phyloP scores from a whole-genome alignment of 2,888 invertebrate species.

The Leptarthrus brevirostris region DNA sequence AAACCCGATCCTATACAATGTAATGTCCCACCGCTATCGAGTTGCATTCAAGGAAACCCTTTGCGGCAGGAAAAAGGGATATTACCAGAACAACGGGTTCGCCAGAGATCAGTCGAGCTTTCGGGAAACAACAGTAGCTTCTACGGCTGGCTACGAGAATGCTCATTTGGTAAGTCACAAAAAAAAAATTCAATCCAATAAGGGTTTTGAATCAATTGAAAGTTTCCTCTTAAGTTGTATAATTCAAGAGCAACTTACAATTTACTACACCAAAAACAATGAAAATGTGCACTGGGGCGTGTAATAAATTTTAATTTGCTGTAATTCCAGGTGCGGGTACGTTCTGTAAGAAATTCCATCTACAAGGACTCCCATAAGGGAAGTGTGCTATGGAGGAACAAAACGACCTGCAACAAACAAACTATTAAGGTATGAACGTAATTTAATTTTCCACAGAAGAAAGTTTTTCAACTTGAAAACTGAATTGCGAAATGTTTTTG shows the following conservation, averaged over 20 bases:
- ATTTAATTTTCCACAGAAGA: not conserved
- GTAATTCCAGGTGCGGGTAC: conserved; percentile 58
- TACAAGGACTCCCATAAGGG: conserved; percentile 59
- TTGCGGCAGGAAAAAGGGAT: conserved; percentile 70
- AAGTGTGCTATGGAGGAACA: conserved; percentile 58
- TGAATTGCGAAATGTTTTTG: not conserved
- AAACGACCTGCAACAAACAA: conserved; percentile 52
- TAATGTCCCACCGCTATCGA: conserved; percentile 83
- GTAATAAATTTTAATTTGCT: conserved; percentile 9
- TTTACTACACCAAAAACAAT: not conserved
- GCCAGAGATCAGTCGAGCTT: conserved; percentile 73
- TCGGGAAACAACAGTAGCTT: conserved; percentile 70
- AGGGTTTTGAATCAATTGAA: not conserved
- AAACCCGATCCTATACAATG: conserved; percentile 88
- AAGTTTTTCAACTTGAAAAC: not conserved
- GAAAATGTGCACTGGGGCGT: not conserved
- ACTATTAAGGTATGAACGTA: conserved; percentile 44
- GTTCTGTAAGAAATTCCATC: conserved; percentile 59
- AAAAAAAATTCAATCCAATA: not conserved
- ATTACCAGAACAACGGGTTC: conserved; percentile 68
- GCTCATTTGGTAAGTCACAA: conserved; percentile 55
- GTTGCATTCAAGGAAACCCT: conserved; percentile 81
- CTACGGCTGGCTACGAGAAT: conserved; percentile 57
- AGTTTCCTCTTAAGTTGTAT: not conserved
- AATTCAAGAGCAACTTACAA: not conserved